phyloP scores from a whole-genome alignment of 1,140 invertebrate genomes.

The Spodoptera litura region DNA sequence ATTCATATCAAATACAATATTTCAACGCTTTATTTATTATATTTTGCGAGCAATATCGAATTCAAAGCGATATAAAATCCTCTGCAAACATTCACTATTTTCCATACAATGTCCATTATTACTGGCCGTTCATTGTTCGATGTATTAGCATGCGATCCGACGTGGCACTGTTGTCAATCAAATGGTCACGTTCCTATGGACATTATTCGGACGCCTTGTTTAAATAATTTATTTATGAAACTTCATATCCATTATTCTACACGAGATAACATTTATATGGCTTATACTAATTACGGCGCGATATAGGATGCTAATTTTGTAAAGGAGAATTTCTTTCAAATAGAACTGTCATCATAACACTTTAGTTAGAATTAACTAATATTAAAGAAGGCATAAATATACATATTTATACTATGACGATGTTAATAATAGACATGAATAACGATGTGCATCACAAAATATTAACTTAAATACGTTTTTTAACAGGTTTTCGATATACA shows the following conservation, averaged over 20 bases:
- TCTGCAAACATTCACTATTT: constrained; percentile 35
- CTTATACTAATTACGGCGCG: too few species aligned
- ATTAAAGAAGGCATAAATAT: too few species aligned
- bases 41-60: background rate
- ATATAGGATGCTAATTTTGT: too few species aligned
- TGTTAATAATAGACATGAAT: too few species aligned
- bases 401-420: too few species aligned
- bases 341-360: too few species aligned
- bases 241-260: too few species aligned
- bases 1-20: too few species aligned
- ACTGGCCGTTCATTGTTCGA: constrained; percentile 59
- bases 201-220: background rate
- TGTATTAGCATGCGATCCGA: constrained; percentile 17
- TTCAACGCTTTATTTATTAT: background rate
- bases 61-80: background rate
- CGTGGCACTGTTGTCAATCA: constrained; percentile 12
- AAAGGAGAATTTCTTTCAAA: too few species aligned
- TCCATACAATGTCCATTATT: constrained; percentile 74
- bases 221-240: background rate
- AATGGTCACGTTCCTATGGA: constrained; percentile 3
- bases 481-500: constrained; percentile 82
- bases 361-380: too few species aligned
- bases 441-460: constrained; percentile 16
- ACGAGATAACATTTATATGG: too few species aligned
- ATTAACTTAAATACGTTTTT: constrained; percentile 50